Conservation (phyloP, 1,140 invertebrate genomes). For the Pogonomyrmex californicus region DNA sequence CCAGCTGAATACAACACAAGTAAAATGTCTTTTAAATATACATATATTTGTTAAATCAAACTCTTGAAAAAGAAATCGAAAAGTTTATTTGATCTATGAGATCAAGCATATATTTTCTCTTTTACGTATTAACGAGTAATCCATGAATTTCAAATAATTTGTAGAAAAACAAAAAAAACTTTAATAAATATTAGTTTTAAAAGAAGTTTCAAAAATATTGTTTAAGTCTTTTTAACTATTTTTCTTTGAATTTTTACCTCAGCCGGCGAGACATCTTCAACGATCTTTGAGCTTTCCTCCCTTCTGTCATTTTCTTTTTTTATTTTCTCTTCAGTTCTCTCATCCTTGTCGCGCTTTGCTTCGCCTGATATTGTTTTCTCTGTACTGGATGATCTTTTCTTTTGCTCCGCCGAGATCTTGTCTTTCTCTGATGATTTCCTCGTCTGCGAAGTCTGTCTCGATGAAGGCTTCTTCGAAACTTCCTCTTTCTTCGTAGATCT, state of each 20-base stretch:
- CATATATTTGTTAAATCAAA: not conserved
- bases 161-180: not conserved
- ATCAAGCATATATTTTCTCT: not conserved
- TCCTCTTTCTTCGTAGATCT: conserved; percentile 72
- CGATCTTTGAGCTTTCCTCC: conserved; percentile 27
- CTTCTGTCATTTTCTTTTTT: conserved; percentile 20
- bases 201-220: not conserved
- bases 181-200: not conserved
- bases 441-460: conserved; percentile 69
- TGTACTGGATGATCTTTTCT: conserved; percentile 66
- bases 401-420: conserved; percentile 59
- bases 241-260: conserved; percentile 59
- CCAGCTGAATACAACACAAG: conserved; percentile 29
- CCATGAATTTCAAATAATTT: not conserved
- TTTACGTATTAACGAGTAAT: not conserved
- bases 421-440: conserved; percentile 71
- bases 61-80: not conserved
- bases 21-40: not conserved
- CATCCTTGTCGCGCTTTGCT: conserved; percentile 24
- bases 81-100: not conserved
- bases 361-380: conserved; percentile 41
- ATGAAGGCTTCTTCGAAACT: conserved; percentile 65
- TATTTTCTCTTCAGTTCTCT: not conserved
- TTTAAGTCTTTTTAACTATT: not conserved
- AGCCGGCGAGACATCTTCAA: conserved; percentile 30